phyloP scores from a whole-genome alignment of 2,113 vertebrate species.

The Epinephelus lanceolatus region DNA sequence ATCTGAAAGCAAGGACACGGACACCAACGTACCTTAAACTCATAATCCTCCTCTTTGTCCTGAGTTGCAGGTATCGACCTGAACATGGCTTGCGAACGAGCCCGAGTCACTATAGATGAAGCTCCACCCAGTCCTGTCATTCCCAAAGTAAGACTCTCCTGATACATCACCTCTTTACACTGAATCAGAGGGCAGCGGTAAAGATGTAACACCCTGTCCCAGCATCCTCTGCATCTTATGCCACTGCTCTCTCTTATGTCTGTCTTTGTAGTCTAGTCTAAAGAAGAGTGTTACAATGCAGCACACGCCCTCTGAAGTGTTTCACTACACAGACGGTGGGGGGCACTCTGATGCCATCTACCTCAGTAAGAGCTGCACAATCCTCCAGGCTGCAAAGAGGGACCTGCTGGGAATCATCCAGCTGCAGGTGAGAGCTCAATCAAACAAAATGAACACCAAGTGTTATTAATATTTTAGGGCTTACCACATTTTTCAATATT shows the following conservation, averaged over 20 bases:
- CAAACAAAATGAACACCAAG: not conserved
- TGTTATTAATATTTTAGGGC: not conserved
- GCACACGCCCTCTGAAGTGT: slow-evolving; percentile 87
- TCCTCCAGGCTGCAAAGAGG: slow-evolving; percentile 92
- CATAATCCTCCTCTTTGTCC: slow-evolving; percentile 5
- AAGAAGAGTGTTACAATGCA: slow-evolving; percentile 91
- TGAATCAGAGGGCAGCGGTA: not conserved
- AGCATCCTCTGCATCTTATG: not conserved
- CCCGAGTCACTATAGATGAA: slow-evolving; percentile 86
- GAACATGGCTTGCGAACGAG: slow-evolving; percentile 87
- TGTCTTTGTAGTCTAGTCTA: slow-evolving; percentile 83
- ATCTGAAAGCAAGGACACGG: slow-evolving; percentile 9
- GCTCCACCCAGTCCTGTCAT: slow-evolving; percentile 67
- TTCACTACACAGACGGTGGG: slow-evolving; percentile 83
- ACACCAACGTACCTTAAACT: not conserved
- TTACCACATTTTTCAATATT: not conserved
- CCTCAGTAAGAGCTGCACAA: slow-evolving; percentile 82
- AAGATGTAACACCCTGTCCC: slow-evolving; percentile 7
- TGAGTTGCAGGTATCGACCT: slow-evolving; percentile 82
- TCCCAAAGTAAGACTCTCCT: slow-evolving; percentile 84
- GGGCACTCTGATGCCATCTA: slow-evolving; percentile 77
- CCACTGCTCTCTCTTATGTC: slow-evolving; percentile 6
- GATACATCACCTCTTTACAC: not conserved
- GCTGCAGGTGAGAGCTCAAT: slow-evolving; percentile 85
- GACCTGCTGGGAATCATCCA: slow-evolving; percentile 92